These are phyloP conservation scores for Leptodactylus fallax DNA, from an alignment of 2,797 vertebrate genomes.

Conservation along the genomic window DNA sequence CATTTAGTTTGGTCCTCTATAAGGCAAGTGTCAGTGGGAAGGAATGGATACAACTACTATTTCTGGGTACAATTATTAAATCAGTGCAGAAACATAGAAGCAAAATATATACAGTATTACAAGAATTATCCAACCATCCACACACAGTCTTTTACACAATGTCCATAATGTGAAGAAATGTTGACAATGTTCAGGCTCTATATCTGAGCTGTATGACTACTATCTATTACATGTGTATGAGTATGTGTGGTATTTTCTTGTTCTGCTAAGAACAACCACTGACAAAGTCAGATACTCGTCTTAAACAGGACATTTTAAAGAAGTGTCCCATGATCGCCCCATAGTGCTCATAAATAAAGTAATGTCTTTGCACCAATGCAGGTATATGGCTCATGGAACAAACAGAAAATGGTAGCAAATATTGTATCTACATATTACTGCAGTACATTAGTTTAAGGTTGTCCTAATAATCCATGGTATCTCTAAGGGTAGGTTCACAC, in stretches of 20 bases:
- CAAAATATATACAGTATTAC: conserved; percentile 40
- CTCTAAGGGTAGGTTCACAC: too few relatives aligned
- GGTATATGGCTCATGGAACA: too few relatives aligned
- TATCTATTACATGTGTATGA: too few relatives aligned
- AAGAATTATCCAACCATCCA: not conserved
- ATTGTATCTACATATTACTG: too few relatives aligned
- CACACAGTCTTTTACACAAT: not conserved
- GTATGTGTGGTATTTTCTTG: not conserved
- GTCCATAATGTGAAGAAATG: not conserved
- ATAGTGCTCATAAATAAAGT: too few relatives aligned
- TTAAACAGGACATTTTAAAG: not conserved
- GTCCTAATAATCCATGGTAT: too few relatives aligned
- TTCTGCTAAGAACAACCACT: not conserved
- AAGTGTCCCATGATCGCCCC: too few relatives aligned
- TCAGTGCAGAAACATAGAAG: not conserved
- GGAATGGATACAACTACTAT: conserved; percentile 6
- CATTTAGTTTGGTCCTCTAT: conserved; percentile 19
- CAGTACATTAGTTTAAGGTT: too few relatives aligned
- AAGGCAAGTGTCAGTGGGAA: not conserved
- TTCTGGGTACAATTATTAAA: not conserved
- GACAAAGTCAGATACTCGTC: not conserved
- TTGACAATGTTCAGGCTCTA: not conserved
- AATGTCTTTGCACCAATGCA: too few relatives aligned
- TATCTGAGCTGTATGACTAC: not conserved
- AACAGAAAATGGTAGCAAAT: too few relatives aligned